Conservation (phyloP, 2,113 vertebrate genomes). For the Noturus placidus region DNA sequence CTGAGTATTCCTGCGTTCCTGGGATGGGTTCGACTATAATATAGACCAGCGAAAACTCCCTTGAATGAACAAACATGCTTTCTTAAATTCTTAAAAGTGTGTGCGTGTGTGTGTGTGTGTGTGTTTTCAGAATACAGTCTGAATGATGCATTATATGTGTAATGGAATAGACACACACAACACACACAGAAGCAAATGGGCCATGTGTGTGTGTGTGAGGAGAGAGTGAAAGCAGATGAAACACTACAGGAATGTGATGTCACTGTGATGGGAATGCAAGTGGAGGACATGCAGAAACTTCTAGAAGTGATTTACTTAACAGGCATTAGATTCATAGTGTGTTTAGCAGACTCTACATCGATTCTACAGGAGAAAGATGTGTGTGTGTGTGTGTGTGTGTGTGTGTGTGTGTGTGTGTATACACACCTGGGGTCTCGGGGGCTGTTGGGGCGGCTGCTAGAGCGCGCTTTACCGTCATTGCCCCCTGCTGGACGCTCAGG, state of each 20-base stretch:
- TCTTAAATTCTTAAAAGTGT: background rate
- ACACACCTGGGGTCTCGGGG: slow-evolving; percentile 70
- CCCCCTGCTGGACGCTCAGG: slow-evolving; percentile 65
- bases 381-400: background rate
- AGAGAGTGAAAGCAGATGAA: background rate
- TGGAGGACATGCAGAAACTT: background rate
- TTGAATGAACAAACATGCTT: background rate
- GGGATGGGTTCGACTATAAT: background rate
- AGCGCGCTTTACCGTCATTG: slow-evolving; percentile 65
- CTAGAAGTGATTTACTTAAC: background rate
- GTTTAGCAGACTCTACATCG: background rate
- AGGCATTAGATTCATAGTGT: background rate
- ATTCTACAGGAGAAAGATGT: background rate
- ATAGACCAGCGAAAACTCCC: background rate
- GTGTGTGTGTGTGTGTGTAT: background rate
- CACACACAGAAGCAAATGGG: background rate
- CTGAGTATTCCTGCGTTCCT: background rate
- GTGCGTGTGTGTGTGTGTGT: slow-evolving; percentile 9
- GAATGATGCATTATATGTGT: background rate
- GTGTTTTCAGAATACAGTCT: background rate
- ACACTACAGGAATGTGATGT: background rate
- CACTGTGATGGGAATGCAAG: background rate
- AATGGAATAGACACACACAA: background rate
- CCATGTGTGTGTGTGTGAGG: background rate
- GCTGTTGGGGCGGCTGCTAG: slow-evolving; percentile 72